Evolutionary conservation across 2,797 vertebrate genomes (phyloP), one percentile per base, ranked within the genome.

Genomic region (Amniataba percoides): DNA sequence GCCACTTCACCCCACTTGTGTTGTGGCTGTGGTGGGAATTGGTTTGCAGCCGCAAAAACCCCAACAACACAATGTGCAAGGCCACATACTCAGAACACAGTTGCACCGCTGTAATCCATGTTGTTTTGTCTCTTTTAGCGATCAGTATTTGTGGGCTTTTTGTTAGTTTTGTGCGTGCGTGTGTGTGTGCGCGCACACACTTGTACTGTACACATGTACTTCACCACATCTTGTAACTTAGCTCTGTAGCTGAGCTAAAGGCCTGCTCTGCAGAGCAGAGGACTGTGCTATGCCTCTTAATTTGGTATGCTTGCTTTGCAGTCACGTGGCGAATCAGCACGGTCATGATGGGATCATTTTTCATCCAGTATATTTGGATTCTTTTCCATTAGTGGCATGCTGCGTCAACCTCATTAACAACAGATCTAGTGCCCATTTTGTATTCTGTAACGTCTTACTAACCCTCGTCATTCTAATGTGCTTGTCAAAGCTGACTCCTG

Each of bases 291-390:
- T 75, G 73, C 74, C 60, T 90, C 81, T 31, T 88, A 69, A 87
- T 90, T 87, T 88, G 87, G 87, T 87, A 85, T 85, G 84, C 85
- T 75, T 74, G 60, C 88, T 91, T 88, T 82, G 79, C 89, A 81
- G 92, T 93, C 94, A 91, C 88, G 78, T 90, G 93, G 86, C 74
- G 75, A 84, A 82, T 89, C 81, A 31, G 76, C 80, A 74, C 66
- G 6, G 66, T 89, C 77, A 74, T 67, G 83, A 71, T 82, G 66
- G 86, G 87, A 92, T 93, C 82, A 77, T 83, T 93, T 94, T 93
- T 91, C 87, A 61, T 78, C 27, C 62, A 71, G 81, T 87, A 57
- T 78, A 90, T 93, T 92, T 90, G 83, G 87, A 92, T 88, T 84
- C 80, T 87, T 88, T 55, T 63, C 74, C 78, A 46, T 79, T 76